Evolutionary conservation across 2,113 vertebrate species (phyloP).

Genomic region (Notarius lentiginosus): DNA sequence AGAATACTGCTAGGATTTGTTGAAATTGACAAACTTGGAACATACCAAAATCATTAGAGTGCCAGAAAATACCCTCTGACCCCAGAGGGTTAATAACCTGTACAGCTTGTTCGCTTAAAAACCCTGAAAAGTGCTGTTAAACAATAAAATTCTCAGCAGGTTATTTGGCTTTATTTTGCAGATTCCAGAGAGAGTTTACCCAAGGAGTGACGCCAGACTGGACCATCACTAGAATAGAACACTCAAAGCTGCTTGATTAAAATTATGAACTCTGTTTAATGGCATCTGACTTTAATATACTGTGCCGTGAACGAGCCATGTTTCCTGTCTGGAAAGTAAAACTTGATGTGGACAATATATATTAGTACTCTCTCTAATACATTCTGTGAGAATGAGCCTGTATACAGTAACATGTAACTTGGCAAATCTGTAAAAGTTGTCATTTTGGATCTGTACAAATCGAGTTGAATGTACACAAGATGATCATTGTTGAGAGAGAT

Average conservation of each 20-base stretch:
- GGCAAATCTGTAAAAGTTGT: neutral
- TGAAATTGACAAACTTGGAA: too few species aligned
- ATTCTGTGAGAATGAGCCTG: neutral
- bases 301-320: neutral
- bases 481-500: neutral
- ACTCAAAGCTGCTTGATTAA: constrained; percentile 86
- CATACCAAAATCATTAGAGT: too few species aligned
- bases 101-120: neutral
- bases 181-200: constrained; percentile 95
- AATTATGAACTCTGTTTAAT: neutral
- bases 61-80: too few species aligned
- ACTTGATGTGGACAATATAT: neutral
- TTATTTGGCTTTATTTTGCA: constrained; percentile 53
- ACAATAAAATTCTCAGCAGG: neutral
- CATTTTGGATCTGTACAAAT: neutral
- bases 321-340: neutral
- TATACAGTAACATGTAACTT: neutral
- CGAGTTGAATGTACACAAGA: neutral
- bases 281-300: neutral
- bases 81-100: too few species aligned
- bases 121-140: neutral
- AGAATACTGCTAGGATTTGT: too few species aligned
- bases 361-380: neutral
- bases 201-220: constrained; percentile 88
- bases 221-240: constrained; percentile 90